phyloP scores from a whole-genome alignment of 30 jellyfish, hydroid and myxozoan genomes.

The Mastigias papua region DNA sequence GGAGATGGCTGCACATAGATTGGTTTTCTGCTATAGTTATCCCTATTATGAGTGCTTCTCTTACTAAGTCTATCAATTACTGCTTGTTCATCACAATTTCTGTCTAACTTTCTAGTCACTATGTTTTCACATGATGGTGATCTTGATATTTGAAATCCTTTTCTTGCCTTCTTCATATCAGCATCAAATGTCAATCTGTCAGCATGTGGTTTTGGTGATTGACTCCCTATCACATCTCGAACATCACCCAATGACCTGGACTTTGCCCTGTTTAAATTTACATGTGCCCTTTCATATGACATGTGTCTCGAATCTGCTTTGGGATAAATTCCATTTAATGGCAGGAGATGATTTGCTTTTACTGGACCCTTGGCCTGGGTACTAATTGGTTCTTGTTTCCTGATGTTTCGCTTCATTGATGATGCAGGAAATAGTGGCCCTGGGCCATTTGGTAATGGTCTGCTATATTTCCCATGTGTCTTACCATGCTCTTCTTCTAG shows the following conservation, averaged over 20 bases:
- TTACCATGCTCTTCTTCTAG: background rate
- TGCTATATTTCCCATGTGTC: slow-evolving; percentile 19
- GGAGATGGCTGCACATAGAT: background rate
- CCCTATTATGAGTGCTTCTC: slow-evolving; percentile 49
- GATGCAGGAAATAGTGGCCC: slow-evolving; percentile 70
- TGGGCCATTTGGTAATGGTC: slow-evolving; percentile 85
- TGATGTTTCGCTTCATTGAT: slow-evolving; percentile 6
- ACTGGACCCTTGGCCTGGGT: slow-evolving; percentile 57
- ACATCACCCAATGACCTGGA: slow-evolving; percentile 71
- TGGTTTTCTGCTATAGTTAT: background rate
- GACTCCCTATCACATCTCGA: slow-evolving; percentile 6
- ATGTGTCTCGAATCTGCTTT: background rate
- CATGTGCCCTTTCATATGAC: background rate
- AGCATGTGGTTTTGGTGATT: slow-evolving; percentile 15
- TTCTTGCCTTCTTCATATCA: slow-evolving; percentile 62
- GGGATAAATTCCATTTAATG: background rate
- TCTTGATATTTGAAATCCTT: slow-evolving; percentile 57
- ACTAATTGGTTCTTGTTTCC: slow-evolving; percentile 16
- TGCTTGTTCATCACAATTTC: slow-evolving; percentile 41
- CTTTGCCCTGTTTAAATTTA: slow-evolving; percentile 42
- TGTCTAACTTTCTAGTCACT: background rate
- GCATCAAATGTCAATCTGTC: slow-evolving; percentile 16
- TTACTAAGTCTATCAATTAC: slow-evolving; percentile 65
- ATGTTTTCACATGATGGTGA: slow-evolving; percentile 82
- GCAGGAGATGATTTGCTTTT: slow-evolving; percentile 52